phyloP scores from a whole-genome alignment of 2,888 invertebrate genomes.

The Vanessa cardui region DNA sequence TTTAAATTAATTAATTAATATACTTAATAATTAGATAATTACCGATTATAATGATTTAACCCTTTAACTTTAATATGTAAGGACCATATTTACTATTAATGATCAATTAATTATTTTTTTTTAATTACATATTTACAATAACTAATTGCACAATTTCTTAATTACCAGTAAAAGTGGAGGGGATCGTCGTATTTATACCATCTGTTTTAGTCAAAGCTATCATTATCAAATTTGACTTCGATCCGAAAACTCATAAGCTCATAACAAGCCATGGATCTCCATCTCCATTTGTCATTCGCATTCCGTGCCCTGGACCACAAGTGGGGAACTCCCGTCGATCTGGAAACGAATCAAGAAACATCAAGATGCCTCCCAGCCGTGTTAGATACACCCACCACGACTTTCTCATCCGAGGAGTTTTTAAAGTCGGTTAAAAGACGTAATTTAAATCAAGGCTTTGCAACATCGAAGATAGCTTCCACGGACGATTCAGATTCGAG shows the following conservation, averaged over 20 bases:
- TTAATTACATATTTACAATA: background rate
- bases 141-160: background rate
- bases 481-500: slow-evolving; percentile 39
- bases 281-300: slow-evolving; percentile 60
- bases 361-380: slow-evolving; percentile 51
- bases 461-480: slow-evolving; percentile 49
- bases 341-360: slow-evolving; percentile 50
- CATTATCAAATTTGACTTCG: background rate
- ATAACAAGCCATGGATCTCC: slow-evolving; percentile 55
- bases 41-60: background rate
- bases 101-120: background rate
- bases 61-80: background rate
- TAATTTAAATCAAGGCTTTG: slow-evolving; percentile 38
- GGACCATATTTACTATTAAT: background rate
- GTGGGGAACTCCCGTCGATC: slow-evolving; percentile 61
- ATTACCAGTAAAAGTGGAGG: background rate
- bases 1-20: slow-evolving; percentile 5
- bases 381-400: slow-evolving; percentile 52
- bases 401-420: slow-evolving; percentile 64
- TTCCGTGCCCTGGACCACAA: slow-evolving; percentile 61
- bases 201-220: background rate
- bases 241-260: background rate
- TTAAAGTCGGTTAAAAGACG: slow-evolving; percentile 47
- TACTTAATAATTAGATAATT: background rate
- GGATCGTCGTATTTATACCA: background rate